These are phyloP conservation scores for Atherinomorus stipes DNA, from an alignment of 2,113 vertebrate species.

Conservation along the genomic window DNA sequence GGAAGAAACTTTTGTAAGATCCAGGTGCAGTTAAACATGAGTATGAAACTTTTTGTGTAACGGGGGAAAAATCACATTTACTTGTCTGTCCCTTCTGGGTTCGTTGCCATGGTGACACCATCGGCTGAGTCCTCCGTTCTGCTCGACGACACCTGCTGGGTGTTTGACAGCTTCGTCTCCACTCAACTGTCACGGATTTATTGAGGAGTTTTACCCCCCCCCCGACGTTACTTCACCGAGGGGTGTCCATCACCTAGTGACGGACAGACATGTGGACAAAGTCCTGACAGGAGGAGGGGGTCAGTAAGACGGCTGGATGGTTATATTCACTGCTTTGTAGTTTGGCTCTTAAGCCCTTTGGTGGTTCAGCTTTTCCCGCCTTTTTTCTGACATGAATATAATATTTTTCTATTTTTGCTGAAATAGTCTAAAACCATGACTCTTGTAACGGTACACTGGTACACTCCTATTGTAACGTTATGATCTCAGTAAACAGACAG, in stretches of 20 bases:
- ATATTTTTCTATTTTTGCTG: no score
- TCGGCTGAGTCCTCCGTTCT: conserved; percentile 43
- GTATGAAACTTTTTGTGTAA: conserved; percentile 28
- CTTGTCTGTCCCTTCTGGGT: conserved; percentile 16
- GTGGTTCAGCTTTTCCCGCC: no score
- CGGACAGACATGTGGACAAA: conserved; percentile 15
- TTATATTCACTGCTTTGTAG: conserved; percentile 40
- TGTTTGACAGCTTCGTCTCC: conserved; percentile 25
- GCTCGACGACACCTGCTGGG: conserved; percentile 30
- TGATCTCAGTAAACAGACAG: no score
- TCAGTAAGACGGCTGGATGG: conserved; percentile 25
- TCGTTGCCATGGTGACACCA: conserved; percentile 1
- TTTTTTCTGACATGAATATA: no score
- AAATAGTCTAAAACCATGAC: no score
- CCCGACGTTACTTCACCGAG: neutral
- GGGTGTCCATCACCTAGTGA: conserved; percentile 1
- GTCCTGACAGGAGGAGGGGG: neutral
- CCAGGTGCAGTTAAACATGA: conserved; percentile 19
- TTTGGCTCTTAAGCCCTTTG: neutral
- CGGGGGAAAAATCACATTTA: conserved; percentile 23
- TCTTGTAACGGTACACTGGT: no score
- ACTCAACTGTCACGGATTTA: conserved; percentile 25
- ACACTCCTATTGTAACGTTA: no score
- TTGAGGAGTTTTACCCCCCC: conserved; percentile 5
- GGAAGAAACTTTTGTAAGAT: neutral